Conservation (phyloP, 2,797 vertebrate genomes). For the Enteromius mattozi region DNA sequence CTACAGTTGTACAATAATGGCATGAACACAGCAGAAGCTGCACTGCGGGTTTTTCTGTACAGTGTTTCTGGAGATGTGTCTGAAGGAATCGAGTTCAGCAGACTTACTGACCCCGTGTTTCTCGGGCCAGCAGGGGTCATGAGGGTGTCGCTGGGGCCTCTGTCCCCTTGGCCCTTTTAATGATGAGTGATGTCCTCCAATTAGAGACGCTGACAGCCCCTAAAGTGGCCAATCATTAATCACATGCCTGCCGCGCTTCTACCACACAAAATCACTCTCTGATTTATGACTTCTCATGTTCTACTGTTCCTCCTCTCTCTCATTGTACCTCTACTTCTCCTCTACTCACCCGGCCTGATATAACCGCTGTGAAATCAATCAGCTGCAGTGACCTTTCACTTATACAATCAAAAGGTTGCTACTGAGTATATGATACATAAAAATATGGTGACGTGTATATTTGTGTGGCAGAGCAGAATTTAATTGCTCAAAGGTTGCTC, state of each 20-base stretch:
- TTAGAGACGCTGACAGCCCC: constrained; percentile 82
- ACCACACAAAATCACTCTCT: constrained; percentile 77
- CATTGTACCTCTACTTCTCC: constrained; percentile 40
- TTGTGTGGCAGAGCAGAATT: not conserved
- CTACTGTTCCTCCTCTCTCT: constrained; percentile 53
- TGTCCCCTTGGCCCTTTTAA: constrained; percentile 75
- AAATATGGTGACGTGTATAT: not conserved
- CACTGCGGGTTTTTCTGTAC: not conserved
- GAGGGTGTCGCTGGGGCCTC: constrained; percentile 66
- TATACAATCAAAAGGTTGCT: constrained; percentile 50
- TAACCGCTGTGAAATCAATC: constrained; percentile 72
- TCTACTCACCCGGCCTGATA: constrained; percentile 67
- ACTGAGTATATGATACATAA: not conserved
- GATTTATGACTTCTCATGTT: constrained; percentile 78
- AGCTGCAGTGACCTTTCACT: constrained; percentile 59
- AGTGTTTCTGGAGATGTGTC: not conserved
- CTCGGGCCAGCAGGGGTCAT: constrained; percentile 59
- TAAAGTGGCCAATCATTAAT: constrained; percentile 81
- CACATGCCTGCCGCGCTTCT: constrained; percentile 69
- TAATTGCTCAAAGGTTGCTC: not conserved
- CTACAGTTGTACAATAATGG: not conserved
- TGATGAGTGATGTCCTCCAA: constrained; percentile 85
- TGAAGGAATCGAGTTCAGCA: constrained; percentile 57
- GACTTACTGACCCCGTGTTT: constrained; percentile 65
- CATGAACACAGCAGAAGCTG: not conserved